These are phyloP conservation scores for Drosophila birchii DNA, from an alignment of 2,888 invertebrate species.

Conservation along the genomic window DNA sequence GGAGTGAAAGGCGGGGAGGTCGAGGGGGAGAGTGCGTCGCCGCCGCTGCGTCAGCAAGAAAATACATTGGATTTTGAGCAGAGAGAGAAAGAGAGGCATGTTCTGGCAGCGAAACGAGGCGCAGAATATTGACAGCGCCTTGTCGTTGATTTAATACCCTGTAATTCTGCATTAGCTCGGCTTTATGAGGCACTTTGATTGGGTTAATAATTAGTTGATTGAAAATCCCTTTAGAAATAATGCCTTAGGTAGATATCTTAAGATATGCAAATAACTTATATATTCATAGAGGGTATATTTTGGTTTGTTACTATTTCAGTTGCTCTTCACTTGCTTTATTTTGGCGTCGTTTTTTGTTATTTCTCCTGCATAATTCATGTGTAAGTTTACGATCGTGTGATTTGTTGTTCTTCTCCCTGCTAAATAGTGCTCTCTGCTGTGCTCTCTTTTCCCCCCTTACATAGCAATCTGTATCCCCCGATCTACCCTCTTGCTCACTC, in stretches of 20 bases:
- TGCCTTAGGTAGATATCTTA: too few species aligned
- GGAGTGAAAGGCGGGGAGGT: background rate
- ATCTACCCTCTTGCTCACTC: conserved; percentile 3
- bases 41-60: conserved; percentile 76
- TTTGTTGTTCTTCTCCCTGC: conserved; percentile 28
- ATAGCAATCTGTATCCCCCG: background rate
- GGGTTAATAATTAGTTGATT: background rate
- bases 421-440: conserved; percentile 15
- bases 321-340: conserved; percentile 10
- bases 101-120: conserved; percentile 30
- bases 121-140: conserved; percentile 32
- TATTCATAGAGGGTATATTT: background rate
- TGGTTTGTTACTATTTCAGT: background rate
- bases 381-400: conserved; percentile 22
- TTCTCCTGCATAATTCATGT: conserved; percentile 11
- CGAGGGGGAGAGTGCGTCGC: conserved; percentile 14
- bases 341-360: conserved; percentile 35
- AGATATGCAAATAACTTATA: background rate
- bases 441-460: conserved; percentile 8
- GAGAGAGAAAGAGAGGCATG: background rate
- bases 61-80: conserved; percentile 52
- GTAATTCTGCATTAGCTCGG: background rate
- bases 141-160: conserved; percentile 29
- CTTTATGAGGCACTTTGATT: background rate
- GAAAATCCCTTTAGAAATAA: background rate